phyloP scores from a whole-genome alignment of 2,113 vertebrate genomes.

The Picathartes gymnocephalus region DNA sequence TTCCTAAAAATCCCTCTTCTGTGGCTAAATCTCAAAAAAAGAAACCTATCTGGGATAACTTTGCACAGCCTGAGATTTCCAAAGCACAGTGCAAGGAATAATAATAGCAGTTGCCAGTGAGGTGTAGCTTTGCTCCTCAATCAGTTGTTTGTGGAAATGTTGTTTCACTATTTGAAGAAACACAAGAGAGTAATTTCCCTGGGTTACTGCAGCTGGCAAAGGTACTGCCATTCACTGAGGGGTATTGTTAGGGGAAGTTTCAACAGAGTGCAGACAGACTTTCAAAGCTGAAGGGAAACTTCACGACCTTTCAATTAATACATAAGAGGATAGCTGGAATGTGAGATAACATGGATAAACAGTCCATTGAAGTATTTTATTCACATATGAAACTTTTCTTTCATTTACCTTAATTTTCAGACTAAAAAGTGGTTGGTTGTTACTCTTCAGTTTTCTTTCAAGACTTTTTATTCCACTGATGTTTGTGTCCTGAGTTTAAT shows the following conservation, averaged over 20 bases:
- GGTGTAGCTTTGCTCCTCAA: background rate
- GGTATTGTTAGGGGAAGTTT: background rate
- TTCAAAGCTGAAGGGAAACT: background rate
- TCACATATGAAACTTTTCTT: background rate
- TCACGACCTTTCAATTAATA: constrained; percentile 17
- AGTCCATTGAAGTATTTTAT: background rate
- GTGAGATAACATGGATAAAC: constrained; percentile 19
- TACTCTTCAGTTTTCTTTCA: background rate
- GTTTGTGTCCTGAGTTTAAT: background rate
- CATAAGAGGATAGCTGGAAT: background rate
- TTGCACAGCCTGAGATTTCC: background rate
- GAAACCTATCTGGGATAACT: background rate
- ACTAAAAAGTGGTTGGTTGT: background rate
- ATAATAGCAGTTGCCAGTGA: background rate
- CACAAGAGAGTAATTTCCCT: background rate
- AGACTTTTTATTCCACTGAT: background rate
- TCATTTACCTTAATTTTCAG: background rate
- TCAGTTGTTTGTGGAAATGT: background rate
- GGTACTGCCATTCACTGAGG: background rate
- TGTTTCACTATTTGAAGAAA: background rate
- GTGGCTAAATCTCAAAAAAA: background rate
- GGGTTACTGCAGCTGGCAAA: background rate
- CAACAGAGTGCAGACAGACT: background rate
- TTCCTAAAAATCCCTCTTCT: background rate
- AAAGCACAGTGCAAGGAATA: background rate